These are phyloP conservation scores for Amazona ochrocephala DNA, from an alignment of 2,797 vertebrate species.

Conservation along the genomic window DNA sequence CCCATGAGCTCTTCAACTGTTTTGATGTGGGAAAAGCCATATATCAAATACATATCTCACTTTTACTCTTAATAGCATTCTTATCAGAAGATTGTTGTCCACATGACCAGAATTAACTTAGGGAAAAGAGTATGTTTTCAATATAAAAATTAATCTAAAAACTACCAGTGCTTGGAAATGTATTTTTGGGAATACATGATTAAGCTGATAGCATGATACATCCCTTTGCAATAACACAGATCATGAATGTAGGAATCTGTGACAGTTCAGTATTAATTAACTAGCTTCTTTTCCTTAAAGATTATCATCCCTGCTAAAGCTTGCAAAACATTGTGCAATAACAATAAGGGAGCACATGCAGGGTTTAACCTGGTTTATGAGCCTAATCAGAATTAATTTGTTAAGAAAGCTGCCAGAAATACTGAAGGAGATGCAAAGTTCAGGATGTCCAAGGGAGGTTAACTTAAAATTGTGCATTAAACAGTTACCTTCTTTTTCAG, in stretches of 20 bases:
- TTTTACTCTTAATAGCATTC: not conserved
- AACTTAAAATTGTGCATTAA: not conserved
- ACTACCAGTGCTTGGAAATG: not conserved
- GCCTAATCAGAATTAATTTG: not conserved
- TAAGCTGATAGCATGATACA: not conserved
- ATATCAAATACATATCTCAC: not conserved
- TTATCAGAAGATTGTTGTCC: not conserved
- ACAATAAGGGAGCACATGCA: not conserved
- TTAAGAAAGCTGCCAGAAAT: not conserved
- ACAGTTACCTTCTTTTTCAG: not conserved
- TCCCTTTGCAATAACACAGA: not conserved
- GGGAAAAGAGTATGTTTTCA: not conserved
- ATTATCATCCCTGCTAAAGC: not conserved
- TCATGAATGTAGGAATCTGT: not conserved
- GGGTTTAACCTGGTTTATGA: not conserved
- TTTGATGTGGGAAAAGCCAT: constrained; percentile 1
- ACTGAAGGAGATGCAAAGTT: not conserved
- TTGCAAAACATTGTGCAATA: not conserved
- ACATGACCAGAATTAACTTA: not conserved
- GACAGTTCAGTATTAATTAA: not conserved
- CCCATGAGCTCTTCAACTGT: not conserved
- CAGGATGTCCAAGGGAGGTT: not conserved
- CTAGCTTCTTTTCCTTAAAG: not conserved
- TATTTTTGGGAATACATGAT: not conserved
- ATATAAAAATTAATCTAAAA: not conserved